Percentiles rank a stretch among this genome's conserved stretches.
phyloP scores from a whole-genome alignment of 2,888 invertebrate species.

The Ferdinandea cuprea region DNA sequence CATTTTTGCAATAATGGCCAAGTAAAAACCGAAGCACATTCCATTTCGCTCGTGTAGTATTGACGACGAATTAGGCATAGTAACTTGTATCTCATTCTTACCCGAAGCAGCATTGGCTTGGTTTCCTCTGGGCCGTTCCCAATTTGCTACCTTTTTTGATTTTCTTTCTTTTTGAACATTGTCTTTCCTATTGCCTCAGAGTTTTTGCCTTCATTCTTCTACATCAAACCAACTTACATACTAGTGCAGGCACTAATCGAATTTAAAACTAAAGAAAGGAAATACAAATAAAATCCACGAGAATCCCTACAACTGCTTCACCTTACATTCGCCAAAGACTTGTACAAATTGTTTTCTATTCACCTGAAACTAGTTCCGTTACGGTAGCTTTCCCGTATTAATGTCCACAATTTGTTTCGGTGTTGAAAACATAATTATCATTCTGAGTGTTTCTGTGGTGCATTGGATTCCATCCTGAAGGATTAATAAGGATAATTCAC shows the following conservation, averaged over 20 bases:
- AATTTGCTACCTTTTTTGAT: constrained; percentile 8
- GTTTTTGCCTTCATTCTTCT: constrained; percentile 22
- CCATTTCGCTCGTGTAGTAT: constrained; percentile 30
- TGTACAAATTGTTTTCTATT: constrained; percentile 46
- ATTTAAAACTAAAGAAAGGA: constrained; percentile 32
- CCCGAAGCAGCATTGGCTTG: neutral
- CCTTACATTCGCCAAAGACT: constrained; percentile 48
- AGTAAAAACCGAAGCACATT: constrained; percentile 48
- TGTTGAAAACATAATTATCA: neutral
- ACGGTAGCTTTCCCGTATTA: constrained; percentile 42
- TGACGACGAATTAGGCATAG: constrained; percentile 49
- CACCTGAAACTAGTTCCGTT: constrained; percentile 52
- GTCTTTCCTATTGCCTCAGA: constrained; percentile 22
- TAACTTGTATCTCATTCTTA: neutral
- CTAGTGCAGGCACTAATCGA: constrained; percentile 46
- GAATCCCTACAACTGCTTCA: constrained; percentile 67
- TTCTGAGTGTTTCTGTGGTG: too few species aligned
- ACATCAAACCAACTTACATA: neutral
- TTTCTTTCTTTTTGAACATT: neutral
- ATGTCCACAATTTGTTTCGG: constrained; percentile 19
- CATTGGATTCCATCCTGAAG: constrained; percentile 1
- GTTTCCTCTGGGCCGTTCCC: neutral
- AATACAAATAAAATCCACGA: constrained; percentile 13
- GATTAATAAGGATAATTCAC: constrained; percentile 27
- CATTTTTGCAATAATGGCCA: constrained; percentile 9